Conservation (phyloP, 2,888 invertebrate genomes). For the Melipona bicolor region DNA sequence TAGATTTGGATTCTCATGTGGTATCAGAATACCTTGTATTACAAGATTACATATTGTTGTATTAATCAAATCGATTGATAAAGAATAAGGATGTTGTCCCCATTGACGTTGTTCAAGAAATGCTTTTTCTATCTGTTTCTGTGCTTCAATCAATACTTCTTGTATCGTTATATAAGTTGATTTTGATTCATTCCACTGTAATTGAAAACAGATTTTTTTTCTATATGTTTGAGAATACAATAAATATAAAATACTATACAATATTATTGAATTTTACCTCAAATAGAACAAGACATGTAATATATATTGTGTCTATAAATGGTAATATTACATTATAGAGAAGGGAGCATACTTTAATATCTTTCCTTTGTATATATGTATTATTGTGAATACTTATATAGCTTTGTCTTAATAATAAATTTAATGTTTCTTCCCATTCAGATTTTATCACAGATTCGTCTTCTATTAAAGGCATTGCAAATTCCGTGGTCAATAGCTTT, state of each 20-base stretch:
- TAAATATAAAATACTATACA: conserved; percentile 50
- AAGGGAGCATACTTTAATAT: conserved; percentile 85
- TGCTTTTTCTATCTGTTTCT: conserved; percentile 86
- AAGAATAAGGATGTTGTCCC: conserved; percentile 88
- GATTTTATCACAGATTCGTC: conserved; percentile 64
- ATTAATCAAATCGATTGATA: conserved; percentile 88
- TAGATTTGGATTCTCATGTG: conserved; percentile 56
- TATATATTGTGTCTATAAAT: conserved; percentile 87
- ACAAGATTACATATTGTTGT: conserved; percentile 76
- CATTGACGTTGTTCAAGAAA: conserved; percentile 76
- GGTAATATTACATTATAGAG: conserved; percentile 88
- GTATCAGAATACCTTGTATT: conserved; percentile 69
- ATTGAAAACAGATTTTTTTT: conserved; percentile 67
- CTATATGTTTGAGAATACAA: neutral
- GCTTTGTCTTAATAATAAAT: conserved; percentile 71
- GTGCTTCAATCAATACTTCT: conserved; percentile 86
- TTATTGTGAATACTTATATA: conserved; percentile 65
- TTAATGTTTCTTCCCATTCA: conserved; percentile 76
- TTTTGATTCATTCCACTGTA: conserved; percentile 76
- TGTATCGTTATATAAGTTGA: conserved; percentile 83
- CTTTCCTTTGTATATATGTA: conserved; percentile 82
- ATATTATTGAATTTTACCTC: conserved; percentile 83
- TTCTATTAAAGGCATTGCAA: conserved; percentile 74
- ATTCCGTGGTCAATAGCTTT: conserved; percentile 77
- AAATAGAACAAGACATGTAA: conserved; percentile 84